These are phyloP conservation scores for Stomorhina lunata DNA, from an alignment of 2,888 invertebrate genomes.

Conservation along the genomic window DNA sequence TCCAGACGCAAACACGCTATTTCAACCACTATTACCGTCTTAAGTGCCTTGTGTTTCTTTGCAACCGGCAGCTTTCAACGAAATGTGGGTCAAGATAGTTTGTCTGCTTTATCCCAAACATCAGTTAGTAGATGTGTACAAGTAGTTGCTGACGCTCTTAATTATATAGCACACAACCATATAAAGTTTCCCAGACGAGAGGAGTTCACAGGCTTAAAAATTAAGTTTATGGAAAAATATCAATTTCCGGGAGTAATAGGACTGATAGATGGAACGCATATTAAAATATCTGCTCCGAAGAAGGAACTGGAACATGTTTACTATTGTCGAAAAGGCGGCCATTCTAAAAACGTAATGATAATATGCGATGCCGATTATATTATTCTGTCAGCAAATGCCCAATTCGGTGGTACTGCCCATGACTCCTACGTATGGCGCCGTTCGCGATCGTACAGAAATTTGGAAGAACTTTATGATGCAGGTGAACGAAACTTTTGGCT, in stretches of 20 bases:
- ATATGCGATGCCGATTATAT: conserved; percentile 48
- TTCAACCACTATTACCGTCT: not conserved
- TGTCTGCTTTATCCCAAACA: conserved; percentile 23
- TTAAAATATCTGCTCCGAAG: not conserved
- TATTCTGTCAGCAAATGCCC: not conserved
- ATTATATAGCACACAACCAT: not conserved
- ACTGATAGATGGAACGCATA: not conserved
- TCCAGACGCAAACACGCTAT: conserved; percentile 3
- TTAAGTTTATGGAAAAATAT: no score
- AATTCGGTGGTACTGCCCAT: conserved; percentile 16
- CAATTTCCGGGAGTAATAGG: not conserved
- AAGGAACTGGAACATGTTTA: not conserved
- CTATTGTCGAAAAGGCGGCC: conserved; percentile 14
- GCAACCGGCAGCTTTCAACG: conserved; percentile 38
- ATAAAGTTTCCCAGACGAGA: not conserved
- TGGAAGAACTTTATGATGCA: not conserved
- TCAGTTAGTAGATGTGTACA: conserved; percentile 34
- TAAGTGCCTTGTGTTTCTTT: conserved; percentile 25
- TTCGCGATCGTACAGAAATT: not conserved
- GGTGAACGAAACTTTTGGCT: conserved; percentile 45
- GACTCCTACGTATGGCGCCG: conserved; percentile 31
- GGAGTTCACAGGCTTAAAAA: no score
- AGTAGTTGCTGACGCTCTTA: not conserved
- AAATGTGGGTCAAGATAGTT: conserved; percentile 13
- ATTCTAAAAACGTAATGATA: conserved; percentile 48